phyloP scores from a whole-genome alignment of 2,888 invertebrate genomes.

The Choristoneura rosaceana region DNA sequence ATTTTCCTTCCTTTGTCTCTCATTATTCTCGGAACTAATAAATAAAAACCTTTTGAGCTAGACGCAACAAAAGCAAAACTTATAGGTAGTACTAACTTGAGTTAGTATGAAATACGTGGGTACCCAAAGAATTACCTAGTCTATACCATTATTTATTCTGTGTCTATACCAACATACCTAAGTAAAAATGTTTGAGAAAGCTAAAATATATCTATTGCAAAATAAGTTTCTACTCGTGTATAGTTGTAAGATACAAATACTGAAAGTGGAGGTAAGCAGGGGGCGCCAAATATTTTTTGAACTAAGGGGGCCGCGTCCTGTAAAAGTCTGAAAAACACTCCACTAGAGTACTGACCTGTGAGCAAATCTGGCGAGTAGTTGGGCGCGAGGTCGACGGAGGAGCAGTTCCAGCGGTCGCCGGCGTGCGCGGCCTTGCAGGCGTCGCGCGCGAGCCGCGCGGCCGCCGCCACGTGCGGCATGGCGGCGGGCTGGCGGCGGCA shows the following conservation, averaged over 20 bases:
- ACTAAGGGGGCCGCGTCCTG: no score
- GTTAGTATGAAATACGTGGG: no score
- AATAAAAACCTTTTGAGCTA: slow-evolving; percentile 50
- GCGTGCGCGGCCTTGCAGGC: slow-evolving; percentile 90
- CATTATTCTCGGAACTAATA: slow-evolving; percentile 68
- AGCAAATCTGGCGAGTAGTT: slow-evolving; percentile 91
- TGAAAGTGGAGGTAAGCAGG: no score
- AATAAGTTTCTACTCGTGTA: no score
- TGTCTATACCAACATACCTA: no score
- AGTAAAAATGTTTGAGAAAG: no score
- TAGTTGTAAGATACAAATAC: no score
- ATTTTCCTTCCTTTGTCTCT: slow-evolving; percentile 73
- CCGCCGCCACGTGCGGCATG: slow-evolving; percentile 91
- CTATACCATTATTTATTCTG: no score
- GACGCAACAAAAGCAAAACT: slow-evolving; percentile 46
- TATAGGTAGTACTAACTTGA: neutral
- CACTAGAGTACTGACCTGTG: slow-evolving; percentile 83
- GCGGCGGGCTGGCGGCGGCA: slow-evolving; percentile 88
- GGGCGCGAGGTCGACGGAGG: slow-evolving; percentile 90
- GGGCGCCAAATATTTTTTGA: no score
- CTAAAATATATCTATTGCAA: no score
- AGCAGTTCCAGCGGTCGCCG: slow-evolving; percentile 93
- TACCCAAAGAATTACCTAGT: no score
- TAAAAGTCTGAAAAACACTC: no score
- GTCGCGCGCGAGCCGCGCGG: slow-evolving; percentile 88